Base-by-base conservation (phyloP, 2,888 invertebrate species). In the Megalurothrips usitatus region DNA sequence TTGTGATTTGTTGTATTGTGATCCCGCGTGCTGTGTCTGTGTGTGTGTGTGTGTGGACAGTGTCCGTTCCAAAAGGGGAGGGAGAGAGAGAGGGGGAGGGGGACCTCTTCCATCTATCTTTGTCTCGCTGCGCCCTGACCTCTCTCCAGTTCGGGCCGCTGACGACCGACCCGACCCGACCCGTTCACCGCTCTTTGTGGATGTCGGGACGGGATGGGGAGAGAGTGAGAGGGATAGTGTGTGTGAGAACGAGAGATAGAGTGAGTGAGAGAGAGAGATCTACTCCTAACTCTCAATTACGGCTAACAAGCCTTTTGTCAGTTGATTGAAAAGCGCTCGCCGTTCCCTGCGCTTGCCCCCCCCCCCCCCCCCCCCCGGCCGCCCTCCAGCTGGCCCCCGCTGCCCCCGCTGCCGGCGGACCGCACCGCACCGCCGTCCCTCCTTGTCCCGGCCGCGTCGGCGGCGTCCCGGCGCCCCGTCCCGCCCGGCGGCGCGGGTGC, bases 281-380 rank as follows among this genome's bases (percentile, higher is more conserved):
- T 43, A 43, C 34, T 43, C 34, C 68, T 75, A 75, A 75, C 68
- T 75, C 68, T 75, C 68, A 75, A 75, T 75, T 75, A 75, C 68
- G 68, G 68, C 12, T 75, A 75, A 75, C 68, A 75, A 75, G 68
- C 68, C 68, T 75, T 75, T 75, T 75, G 68, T 75, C 68, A 75
- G 68, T 75, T 75, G 68, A 75, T 75, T 75, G 68, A 75, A 75
- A 75, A 75, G 68, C 68, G 68, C 68, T 75, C 68, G 68, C 68
- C 68, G 68, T 26, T 75, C 68, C 58, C 58, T 58, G 58, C 19
- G 17, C 58, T 19, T 19, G 58, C 19, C 58, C 14, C 17, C 58
- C 58, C 0, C 58, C 14, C 6, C 19, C 2, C 52, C 52, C 19
- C 34, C 6, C 34, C 34, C 34, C 34, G 34, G 34, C 34, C 34